Conservation (phyloP, 2,888 invertebrate species). For the Cryptus viduatorius region DNA sequence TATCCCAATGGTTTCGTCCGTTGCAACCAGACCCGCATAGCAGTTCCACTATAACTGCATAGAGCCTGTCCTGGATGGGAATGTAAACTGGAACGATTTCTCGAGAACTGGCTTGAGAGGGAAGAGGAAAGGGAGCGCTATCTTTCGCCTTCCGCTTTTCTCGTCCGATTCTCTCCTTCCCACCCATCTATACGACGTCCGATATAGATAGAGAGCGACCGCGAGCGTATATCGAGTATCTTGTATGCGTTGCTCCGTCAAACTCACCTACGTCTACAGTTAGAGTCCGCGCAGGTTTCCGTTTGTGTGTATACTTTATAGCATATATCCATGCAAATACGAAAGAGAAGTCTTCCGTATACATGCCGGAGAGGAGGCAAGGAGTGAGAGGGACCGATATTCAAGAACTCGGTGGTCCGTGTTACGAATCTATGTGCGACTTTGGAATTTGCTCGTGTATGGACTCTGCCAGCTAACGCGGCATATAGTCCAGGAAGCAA, state of each 20-base stretch:
- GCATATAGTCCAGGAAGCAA: slow-evolving; percentile 51
- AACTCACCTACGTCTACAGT: slow-evolving; percentile 8
- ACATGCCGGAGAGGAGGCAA: slow-evolving; percentile 27
- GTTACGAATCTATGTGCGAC: slow-evolving; percentile 46
- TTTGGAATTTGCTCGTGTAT: slow-evolving; percentile 49
- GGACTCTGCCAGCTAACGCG: slow-evolving; percentile 36
- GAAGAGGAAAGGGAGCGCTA: slow-evolving; percentile 2
- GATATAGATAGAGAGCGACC: slow-evolving; percentile 38
- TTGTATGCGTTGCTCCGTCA: slow-evolving; percentile 44
- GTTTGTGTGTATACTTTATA: not conserved
- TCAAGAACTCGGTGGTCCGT: slow-evolving; percentile 24
- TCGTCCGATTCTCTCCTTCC: slow-evolving; percentile 35
- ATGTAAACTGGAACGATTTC: slow-evolving; percentile 73
- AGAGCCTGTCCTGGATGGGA: slow-evolving; percentile 54
- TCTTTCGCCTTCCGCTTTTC: slow-evolving; percentile 60
- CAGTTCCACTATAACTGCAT: slow-evolving; percentile 36
- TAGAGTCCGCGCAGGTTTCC: not conserved
- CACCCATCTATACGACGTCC: slow-evolving; percentile 30
- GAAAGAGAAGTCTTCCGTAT: slow-evolving; percentile 31
- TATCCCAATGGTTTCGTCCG: slow-evolving; percentile 23
- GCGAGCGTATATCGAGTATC: slow-evolving; percentile 48
- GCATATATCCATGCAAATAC: slow-evolving; percentile 47
- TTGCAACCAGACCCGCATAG: slow-evolving; percentile 7
- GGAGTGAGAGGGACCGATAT: slow-evolving; percentile 21
- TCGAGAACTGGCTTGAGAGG: slow-evolving; percentile 70